These are phyloP conservation scores for Syngnathus acus DNA, from an alignment of 2,797 vertebrate genomes.

Conservation along the genomic window DNA sequence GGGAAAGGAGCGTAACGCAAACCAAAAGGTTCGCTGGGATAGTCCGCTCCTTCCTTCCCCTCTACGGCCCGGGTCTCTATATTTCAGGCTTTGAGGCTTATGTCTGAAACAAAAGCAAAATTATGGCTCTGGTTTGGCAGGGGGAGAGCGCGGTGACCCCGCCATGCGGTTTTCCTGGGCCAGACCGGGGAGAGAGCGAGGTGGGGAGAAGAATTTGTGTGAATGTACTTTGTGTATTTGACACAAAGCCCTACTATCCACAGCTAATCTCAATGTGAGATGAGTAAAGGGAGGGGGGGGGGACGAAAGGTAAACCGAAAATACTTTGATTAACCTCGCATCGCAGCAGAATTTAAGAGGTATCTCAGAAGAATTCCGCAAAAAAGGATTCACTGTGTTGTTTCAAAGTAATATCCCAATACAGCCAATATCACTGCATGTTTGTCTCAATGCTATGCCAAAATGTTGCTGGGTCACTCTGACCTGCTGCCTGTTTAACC, in stretches of 20 bases:
- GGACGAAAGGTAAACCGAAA: conserved; percentile 22
- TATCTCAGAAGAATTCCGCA: not conserved
- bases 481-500: not conserved
- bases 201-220: conserved; percentile 71
- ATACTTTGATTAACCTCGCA: conserved; percentile 33
- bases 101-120: conserved; percentile 81
- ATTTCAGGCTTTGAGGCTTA: conserved; percentile 73
- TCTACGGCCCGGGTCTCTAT: conserved; percentile 65
- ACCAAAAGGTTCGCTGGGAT: not conserved
- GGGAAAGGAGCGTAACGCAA: not conserved
- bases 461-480: not conserved
- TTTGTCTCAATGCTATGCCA: not conserved
- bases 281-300: conserved; percentile 56
- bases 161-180: conserved; percentile 69
- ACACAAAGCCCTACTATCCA: conserved; percentile 60
- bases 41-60: conserved; percentile 48
- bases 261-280: conserved; percentile 75
- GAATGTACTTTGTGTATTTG: conserved; percentile 68
- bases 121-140: conserved; percentile 79
- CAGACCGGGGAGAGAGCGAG: conserved; percentile 61
- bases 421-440: not conserved
- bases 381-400: not conserved
- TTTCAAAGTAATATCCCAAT: not conserved
- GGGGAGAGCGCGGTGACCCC: conserved; percentile 69
- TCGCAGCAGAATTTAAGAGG: not conserved